Conservation (phyloP, 1,140 invertebrate genomes). For the Penaeus indicus region DNA sequence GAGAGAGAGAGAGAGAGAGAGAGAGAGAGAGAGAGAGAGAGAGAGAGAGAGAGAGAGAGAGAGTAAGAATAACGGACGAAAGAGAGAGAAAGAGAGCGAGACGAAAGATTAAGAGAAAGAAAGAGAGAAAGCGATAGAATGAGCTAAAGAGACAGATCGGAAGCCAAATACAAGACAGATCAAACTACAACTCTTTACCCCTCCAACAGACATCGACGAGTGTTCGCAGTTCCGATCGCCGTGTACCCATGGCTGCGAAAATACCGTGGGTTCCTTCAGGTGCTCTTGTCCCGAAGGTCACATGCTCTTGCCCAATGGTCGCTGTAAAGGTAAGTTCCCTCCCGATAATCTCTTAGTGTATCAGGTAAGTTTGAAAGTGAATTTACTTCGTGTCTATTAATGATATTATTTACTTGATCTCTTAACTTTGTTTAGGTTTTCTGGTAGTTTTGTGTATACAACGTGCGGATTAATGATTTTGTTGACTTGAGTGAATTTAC, state of each 20-base stretch:
- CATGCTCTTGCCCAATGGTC: slow-evolving; percentile 69
- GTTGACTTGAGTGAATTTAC: too few species aligned
- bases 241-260: slow-evolving; percentile 82
- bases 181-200: neutral
- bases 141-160: too few species aligned
- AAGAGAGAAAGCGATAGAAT: too few species aligned
- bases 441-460: too few species aligned
- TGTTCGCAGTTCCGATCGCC: slow-evolving; percentile 93
- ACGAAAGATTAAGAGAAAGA: too few species aligned
- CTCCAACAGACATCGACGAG: slow-evolving; percentile 87
- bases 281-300: slow-evolving; percentile 87
- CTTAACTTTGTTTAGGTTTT: too few species aligned
- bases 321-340: slow-evolving; percentile 51
- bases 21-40: too few species aligned
- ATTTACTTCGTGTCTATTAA: too few species aligned
- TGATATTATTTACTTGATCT: too few species aligned
- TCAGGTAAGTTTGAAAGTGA: neutral
- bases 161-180: neutral
- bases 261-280: slow-evolving; percentile 89
- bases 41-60: too few species aligned
- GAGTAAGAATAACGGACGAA: neutral
- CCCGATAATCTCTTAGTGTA: neutral
- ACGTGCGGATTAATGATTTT: too few species aligned
- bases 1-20: too few species aligned
- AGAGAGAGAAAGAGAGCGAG: neutral